phyloP scores from a whole-genome alignment of 2,888 invertebrate species.

The Nysson spinosus region DNA sequence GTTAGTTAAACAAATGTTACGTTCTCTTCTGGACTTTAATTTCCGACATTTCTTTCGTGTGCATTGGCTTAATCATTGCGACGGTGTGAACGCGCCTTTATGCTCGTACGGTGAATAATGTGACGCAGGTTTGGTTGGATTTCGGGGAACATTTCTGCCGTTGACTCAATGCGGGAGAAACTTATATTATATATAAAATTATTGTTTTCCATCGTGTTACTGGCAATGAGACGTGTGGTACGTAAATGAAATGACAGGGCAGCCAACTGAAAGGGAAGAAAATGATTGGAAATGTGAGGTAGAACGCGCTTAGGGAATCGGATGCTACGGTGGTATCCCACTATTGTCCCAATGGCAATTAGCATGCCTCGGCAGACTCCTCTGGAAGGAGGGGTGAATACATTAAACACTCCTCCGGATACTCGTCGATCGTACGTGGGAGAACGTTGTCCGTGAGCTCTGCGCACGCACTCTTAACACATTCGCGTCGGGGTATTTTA shows the following conservation, averaged over 20 bases:
- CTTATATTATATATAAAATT: too few relatives aligned
- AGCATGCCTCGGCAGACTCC: conserved; percentile 63
- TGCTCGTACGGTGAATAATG: conserved; percentile 20
- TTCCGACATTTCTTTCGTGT: too few relatives aligned
- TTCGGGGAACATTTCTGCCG: too few relatives aligned
- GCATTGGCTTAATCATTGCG: neutral
- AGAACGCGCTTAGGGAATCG: conserved; percentile 48
- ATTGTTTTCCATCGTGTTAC: too few relatives aligned
- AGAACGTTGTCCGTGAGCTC: conserved; percentile 46
- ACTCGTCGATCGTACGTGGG: conserved; percentile 58
- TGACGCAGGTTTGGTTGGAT: too few relatives aligned
- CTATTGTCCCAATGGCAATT: conserved; percentile 66
- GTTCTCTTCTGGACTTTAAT: conserved; percentile 16
- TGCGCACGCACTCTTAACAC: conserved; percentile 15
- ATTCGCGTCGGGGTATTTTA: neutral
- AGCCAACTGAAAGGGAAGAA: conserved; percentile 34
- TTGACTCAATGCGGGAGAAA: too few relatives aligned
- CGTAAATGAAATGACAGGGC: neutral
- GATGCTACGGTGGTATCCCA: conserved; percentile 57
- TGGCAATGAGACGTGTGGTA: neutral
- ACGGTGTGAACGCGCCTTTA: conserved; percentile 13
- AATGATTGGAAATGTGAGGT: conserved; percentile 52
- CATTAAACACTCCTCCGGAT: conserved; percentile 62
- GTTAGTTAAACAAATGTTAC: conserved; percentile 55
- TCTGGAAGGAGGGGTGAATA: conserved; percentile 62